A percentile compares a stretch with the other conserved stretches of the same genome.
These are phyloP conservation scores for Syngnathus scovelli DNA, from an alignment of 2,113 vertebrate genomes.

Conservation along the genomic window DNA sequence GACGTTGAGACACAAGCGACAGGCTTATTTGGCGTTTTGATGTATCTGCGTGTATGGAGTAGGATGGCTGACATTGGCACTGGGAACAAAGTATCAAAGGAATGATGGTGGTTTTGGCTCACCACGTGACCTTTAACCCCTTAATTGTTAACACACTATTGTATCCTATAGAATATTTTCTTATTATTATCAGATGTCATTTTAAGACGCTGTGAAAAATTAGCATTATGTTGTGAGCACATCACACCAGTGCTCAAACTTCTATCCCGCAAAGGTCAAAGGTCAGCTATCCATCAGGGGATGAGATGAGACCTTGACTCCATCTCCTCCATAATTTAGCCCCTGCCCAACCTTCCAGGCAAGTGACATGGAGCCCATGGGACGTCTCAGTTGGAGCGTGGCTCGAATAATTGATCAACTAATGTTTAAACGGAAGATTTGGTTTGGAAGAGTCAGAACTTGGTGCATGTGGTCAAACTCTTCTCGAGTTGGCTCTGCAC, in stretches of 20 bases:
- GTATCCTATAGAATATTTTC: background rate
- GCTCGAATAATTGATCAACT: slow-evolving; percentile 21
- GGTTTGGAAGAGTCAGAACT: slow-evolving; percentile 2
- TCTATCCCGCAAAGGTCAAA: slow-evolving; percentile 49
- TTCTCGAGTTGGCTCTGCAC: slow-evolving; percentile 19
- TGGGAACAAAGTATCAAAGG: slow-evolving; percentile 31
- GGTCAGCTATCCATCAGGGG: slow-evolving; percentile 44
- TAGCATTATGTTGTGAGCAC: slow-evolving; percentile 34
- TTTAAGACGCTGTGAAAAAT: slow-evolving; percentile 22
- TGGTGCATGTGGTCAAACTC: background rate
- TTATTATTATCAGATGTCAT: background rate
- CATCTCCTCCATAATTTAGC: slow-evolving; percentile 59
- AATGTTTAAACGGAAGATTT: slow-evolving; percentile 16
- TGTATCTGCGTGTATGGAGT: slow-evolving; percentile 32
- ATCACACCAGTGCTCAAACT: slow-evolving; percentile 59
- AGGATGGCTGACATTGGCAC: slow-evolving; percentile 22
- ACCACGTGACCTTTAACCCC: slow-evolving; percentile 32
- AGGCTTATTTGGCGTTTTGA: slow-evolving; percentile 50
- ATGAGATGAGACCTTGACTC: slow-evolving; percentile 56
- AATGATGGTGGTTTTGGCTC: slow-evolving; percentile 16
- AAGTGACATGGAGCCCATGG: slow-evolving; percentile 53
- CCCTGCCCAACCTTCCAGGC: slow-evolving; percentile 39
- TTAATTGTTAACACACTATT: no score
- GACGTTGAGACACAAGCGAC: slow-evolving; percentile 45
- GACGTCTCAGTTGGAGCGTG: slow-evolving; percentile 38